A percentile compares a stretch with the other conserved stretches of the same genome.
phyloP scores from a whole-genome alignment of 2,888 invertebrate species.

The Chymomyza caudatula region DNA sequence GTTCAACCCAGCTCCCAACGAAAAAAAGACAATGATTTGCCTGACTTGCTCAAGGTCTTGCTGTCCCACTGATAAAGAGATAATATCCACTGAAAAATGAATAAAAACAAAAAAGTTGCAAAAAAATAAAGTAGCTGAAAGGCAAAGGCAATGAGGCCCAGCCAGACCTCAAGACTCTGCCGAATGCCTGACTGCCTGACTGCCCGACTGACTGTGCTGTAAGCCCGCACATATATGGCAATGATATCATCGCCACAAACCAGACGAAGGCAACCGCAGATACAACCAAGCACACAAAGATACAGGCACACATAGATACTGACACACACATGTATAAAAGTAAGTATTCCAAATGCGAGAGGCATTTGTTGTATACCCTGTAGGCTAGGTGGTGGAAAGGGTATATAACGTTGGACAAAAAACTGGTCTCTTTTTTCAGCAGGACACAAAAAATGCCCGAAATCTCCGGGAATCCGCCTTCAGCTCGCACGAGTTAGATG shows the following conservation, averaged over 20 bases:
- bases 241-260: constrained; percentile 58
- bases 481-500: too few relatives aligned
- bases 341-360: constrained; percentile 46
- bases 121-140: constrained; percentile 28
- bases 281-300: constrained; percentile 1
- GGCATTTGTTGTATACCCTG: constrained; percentile 5
- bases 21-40: background rate
- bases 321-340: constrained; percentile 44
- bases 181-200: constrained; percentile 27
- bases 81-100: constrained; percentile 39
- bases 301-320: background rate
- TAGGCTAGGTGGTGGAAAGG: too few relatives aligned
- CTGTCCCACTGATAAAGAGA: constrained; percentile 65
- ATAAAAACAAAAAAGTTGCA: background rate
- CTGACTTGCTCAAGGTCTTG: constrained; percentile 50
- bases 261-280: constrained; percentile 22
- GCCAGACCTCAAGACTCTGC: constrained; percentile 25
- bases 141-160: constrained; percentile 4
- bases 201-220: constrained; percentile 29
- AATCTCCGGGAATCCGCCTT: too few relatives aligned
- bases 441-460: too few relatives aligned
- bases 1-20: background rate
- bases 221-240: constrained; percentile 39
- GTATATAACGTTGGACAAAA: background rate
- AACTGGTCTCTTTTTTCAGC: too few relatives aligned